Conservation (phyloP, 2,888 invertebrate species). For the Xestia xanthographa region DNA sequence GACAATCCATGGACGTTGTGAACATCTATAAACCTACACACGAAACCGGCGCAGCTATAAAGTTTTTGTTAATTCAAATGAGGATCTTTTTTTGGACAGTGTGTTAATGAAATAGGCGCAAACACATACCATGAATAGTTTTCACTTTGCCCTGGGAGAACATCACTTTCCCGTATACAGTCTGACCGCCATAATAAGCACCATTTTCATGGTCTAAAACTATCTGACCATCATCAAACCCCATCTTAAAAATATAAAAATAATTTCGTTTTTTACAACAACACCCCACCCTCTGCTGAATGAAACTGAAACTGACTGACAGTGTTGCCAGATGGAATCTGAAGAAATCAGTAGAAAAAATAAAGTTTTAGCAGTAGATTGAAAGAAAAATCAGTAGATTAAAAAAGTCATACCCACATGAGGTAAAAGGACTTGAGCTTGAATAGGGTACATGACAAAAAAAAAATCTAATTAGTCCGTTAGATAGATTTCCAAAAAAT, state of each 20-base stretch:
- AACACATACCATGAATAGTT: conserved; percentile 82
- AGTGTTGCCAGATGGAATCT: no score
- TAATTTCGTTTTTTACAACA: conserved; percentile 5
- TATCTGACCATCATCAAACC: conserved; percentile 82
- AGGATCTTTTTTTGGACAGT: conserved; percentile 19
- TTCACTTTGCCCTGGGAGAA: conserved; percentile 81
- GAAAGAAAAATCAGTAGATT: no score
- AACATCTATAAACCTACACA: conserved; percentile 25
- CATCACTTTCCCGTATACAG: conserved; percentile 78
- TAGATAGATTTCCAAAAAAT: no score
- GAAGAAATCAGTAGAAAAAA: no score
- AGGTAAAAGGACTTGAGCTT: no score
- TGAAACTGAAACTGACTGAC: no score
- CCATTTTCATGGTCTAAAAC: conserved; percentile 79
- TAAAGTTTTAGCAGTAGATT: no score
- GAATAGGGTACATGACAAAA: no score
- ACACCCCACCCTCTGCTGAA: not conserved
- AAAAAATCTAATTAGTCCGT: no score
- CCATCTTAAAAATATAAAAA: conserved; percentile 73
- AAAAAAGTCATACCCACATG: no score
- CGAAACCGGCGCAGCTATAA: conserved; percentile 3
- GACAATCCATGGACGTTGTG: not conserved
- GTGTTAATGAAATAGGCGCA: conserved; percentile 22
- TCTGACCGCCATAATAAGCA: conserved; percentile 81
- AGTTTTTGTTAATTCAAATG: conserved; percentile 33